A percentile compares a stretch with the other conserved stretches of the same genome.
These are phyloP conservation scores for Tethya wilhelma DNA, from an alignment of 37 sponge, comb jelly and placozoan genomes.

Conservation along the genomic window DNA sequence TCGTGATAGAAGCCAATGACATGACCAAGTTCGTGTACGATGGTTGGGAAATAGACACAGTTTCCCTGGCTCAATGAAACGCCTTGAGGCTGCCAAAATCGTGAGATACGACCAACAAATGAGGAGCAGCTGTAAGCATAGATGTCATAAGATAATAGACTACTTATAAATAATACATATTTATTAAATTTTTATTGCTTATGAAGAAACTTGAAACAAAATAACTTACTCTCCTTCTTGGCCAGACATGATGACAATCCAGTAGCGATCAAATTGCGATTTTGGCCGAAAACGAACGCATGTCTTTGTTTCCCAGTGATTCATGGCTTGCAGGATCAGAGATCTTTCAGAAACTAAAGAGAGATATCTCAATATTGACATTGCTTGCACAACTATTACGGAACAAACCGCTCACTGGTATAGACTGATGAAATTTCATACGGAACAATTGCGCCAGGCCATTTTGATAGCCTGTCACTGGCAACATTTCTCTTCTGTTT, in stretches of 20 bases:
- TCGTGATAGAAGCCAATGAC: slow-evolving; percentile 75
- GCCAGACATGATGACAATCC: slow-evolving; percentile 52
- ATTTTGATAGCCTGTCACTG: slow-evolving; percentile 7
- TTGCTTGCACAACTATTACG: not conserved
- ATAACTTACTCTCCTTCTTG: slow-evolving; percentile 27
- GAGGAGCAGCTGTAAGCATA: slow-evolving; percentile 44
- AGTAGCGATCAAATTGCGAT: slow-evolving; percentile 4
- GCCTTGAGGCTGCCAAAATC: slow-evolving; percentile 14
- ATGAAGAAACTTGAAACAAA: no score
- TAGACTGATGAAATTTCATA: slow-evolving; percentile 48
- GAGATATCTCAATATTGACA: not conserved
- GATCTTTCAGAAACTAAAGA: slow-evolving; percentile 24
- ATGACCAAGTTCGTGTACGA: slow-evolving; percentile 77
- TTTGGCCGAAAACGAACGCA: slow-evolving; percentile 69
- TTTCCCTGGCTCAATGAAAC: slow-evolving; percentile 4
- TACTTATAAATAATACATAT: not conserved
- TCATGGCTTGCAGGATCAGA: slow-evolving; percentile 63
- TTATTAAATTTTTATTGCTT: not conserved
- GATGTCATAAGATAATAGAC: not conserved
- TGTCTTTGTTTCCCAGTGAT: slow-evolving; percentile 73
- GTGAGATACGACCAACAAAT: slow-evolving; percentile 39
- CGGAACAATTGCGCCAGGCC: slow-evolving; percentile 62
- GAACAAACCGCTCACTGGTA: slow-evolving; percentile 27
- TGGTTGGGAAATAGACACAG: slow-evolving; percentile 28
- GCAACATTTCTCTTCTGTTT: not conserved